Base-by-base conservation (phyloP, 2,888 invertebrate species). In the Bibio marci region DNA sequence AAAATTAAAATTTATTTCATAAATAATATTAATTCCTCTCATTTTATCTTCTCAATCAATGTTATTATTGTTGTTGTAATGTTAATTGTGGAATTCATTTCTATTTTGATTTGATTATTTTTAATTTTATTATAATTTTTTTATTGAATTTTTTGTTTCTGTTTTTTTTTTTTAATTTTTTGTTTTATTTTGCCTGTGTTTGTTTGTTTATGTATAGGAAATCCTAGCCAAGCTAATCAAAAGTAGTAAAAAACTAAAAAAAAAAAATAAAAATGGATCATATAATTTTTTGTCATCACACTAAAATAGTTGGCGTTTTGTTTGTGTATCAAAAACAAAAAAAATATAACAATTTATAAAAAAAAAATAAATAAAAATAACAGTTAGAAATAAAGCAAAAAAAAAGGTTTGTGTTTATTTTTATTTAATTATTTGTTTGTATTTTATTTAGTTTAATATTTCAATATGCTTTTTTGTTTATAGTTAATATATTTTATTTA, bases 221-320 rank as follows among this genome's bases (percentile, higher is more conserved):
- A 58, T 50, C 59, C 57, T 57, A 60, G 53, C 56, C 56, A 60
- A 52, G 56, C 57, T 58, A 59, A 59, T 54, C 49, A 51, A 50
- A 58, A 58, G 50, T 59, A 61, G 55, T 50, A 18, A 19, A 10
- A 15, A 22, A 22, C 8, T 22, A 22, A 4, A 6, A 8, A 22
- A 22, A 22, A 48, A 13, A 14, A 12, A 22, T 25, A 12, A 5
- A 19, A 17, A 32, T 13, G 30, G 27, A 31, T 37, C 17, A 31
- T 31, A 17, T 17, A 14, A 10, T 31, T 14, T 30, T 30, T 31
- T 14, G 8, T 22, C 22, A 22, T 22, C 22, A 22, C 22, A 22
- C 8, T 22, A 22, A 22, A 22, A 22, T 6, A 22, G n/a, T n/a
- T n/a, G n/a, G n/a, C n/a, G n/a, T n/a, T n/a, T n/a, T n/a, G n/a